Evolutionary conservation across 1,140 invertebrate species (phyloP), one percentile per base, ranked within the genome.

Genomic region (Saccostrea echinata): DNA sequence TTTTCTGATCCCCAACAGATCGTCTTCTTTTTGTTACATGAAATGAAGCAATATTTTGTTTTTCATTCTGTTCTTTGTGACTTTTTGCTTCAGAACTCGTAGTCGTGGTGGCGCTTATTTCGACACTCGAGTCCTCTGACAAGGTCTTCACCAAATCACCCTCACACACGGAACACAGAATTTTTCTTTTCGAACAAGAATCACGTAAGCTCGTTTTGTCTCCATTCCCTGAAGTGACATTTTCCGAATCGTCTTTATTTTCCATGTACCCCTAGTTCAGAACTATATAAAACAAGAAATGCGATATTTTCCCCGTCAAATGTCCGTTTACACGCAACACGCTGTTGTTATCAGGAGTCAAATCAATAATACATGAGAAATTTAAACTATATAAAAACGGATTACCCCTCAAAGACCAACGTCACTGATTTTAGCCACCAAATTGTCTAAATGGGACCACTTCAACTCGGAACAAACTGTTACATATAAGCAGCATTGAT

Each of bases 111-210:
- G 68, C 27, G 27, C 27, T 76, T 33, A 76, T 76, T 76, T 76
- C 68, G 11, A 76, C 27, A 76, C 68, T 33, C 13, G 30, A 30
- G 27, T 76, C 68, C 12, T 76, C 68, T 6, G 27, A 18, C 1
- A 76, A 27, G 68, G 27, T 33, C 11, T 76, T 76, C 27, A 76
- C 68, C 9, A 76, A 11, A 76, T 76, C 68, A 33, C 9, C 68
- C 30, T 76, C 68, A 27, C 68, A 76, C 68, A 76, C 68, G 2
- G 68, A 76, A 30, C 68, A 76, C 68, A 76, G 68, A 76, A 76
- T 30, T 76, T 76, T 76, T 18, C 68, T 76, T 30, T 30, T 76
- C 24, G 68, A 30, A 33, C 27, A 27, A 33, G 68, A 33, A 16
- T 76, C 68, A 24, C 27, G 24, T 24, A 1, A 9, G 2, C 4